Evolutionary conservation across 2,113 vertebrate species (phyloP), one percentile per base, ranked within the genome.

Genomic region (Rhynchomys soricoides): DNA sequence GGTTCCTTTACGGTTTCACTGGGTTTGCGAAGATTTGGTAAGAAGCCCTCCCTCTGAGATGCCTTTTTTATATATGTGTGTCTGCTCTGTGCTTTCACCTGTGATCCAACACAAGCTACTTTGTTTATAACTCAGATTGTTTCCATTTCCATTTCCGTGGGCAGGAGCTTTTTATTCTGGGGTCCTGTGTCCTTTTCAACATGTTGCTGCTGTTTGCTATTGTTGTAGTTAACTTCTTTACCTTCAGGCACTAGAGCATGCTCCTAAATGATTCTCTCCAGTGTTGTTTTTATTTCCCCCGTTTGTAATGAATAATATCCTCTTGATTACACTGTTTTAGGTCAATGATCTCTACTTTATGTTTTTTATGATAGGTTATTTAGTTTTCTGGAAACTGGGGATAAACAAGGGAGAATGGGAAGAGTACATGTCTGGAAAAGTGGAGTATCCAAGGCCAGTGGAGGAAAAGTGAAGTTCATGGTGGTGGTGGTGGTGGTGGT

Each of bases 301-400:
- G 26, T 93, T 89, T 95, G 24, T 5, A n/a, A 3, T 74, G 52
- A 82, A 17, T 40, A 62, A n/a, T 29, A 86, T 59, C 45, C 37
- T 91, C 22, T 83, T 66, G 62, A 62, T 52, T 89, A 31, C 9
- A 26, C 59, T 70, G 19, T n/a, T 57, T 85, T 45, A 70, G 66
- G 43, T 64, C 82, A 88, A 86, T 91, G 50, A 71, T 77, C n/a
- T n/a, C 52, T 82, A n/a, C 52, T 82, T 5, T 15, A 48, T 68
- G 3, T 62, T 94, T 96, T 94, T 83, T 86, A 11, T 73, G 85
- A 91, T 95, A 59, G 52, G 24, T 43, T 79, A 43, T 66, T 91
- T 91, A 55, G 70, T 95, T 82, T 87, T 40, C 15, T 48, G 48
- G 70, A 91, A 86, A 59, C 26, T 12, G 66, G 37, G 77, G 31